Evolutionary conservation across 2,797 vertebrate species (phyloP).

Genomic region (Rhinatrema bivittatum): DNA sequence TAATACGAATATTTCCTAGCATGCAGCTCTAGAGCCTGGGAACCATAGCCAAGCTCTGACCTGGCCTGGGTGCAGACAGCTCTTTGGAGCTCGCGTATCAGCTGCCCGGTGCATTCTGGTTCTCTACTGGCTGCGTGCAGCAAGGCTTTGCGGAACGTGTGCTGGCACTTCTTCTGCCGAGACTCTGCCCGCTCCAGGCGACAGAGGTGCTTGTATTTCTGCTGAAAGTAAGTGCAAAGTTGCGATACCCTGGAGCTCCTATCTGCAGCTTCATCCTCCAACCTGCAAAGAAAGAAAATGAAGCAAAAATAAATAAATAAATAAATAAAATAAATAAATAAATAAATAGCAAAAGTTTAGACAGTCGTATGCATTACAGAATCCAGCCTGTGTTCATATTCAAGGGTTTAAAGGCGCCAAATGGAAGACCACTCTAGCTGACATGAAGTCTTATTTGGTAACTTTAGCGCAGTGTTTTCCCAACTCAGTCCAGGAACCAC

Average conservation of each 20-base stretch:
- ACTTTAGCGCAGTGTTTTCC: too few relatives aligned
- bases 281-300: slow-evolving; percentile 48
- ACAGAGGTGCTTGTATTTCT: slow-evolving; percentile 97
- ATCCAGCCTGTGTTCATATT: too few relatives aligned
- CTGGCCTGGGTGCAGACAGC: slow-evolving; percentile 59
- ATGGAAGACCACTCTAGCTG: background rate
- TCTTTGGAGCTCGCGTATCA: slow-evolving; percentile 76
- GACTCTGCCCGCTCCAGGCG: slow-evolving; percentile 88
- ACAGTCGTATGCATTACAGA: too few relatives aligned
- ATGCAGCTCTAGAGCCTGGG: too few relatives aligned
- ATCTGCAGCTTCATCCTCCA: slow-evolving; percentile 62
- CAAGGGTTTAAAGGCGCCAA: too few relatives aligned
- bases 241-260: slow-evolving; percentile 84
- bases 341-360: too few relatives aligned
- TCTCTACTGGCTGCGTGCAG: slow-evolving; percentile 86
- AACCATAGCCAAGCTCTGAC: too few relatives aligned
- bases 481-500: too few relatives aligned
- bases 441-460: too few relatives aligned
- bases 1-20: too few relatives aligned
- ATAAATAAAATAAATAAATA: too few relatives aligned
- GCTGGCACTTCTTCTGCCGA: slow-evolving; percentile 87
- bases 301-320: slow-evolving; percentile 14
- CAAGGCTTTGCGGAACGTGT: slow-evolving; percentile 87
- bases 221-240: slow-evolving; percentile 94
- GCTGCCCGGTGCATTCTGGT: slow-evolving; percentile 77